These are phyloP conservation scores for Synodontis membranacea DNA, from an alignment of 2,113 vertebrate species.

Conservation along the genomic window DNA sequence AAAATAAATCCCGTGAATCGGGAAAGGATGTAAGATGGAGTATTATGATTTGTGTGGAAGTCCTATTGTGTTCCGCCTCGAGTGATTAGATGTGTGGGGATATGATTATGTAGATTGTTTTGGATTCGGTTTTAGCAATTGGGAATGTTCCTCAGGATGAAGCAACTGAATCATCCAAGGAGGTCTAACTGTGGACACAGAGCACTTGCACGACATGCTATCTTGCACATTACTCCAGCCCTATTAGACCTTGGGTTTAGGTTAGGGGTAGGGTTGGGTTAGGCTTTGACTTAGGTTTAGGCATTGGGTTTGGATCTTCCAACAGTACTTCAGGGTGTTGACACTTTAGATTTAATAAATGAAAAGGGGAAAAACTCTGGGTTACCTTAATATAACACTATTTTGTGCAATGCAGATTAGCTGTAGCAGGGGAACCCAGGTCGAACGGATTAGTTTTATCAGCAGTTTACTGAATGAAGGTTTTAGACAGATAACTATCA, in stretches of 20 bases:
- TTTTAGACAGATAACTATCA: background rate
- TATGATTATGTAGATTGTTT: background rate
- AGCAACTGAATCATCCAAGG: background rate
- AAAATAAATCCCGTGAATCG: background rate
- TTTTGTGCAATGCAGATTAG: background rate
- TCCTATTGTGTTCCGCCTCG: background rate
- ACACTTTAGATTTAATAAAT: no score
- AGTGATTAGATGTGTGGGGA: background rate
- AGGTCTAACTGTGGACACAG: no score
- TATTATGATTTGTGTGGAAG: slow-evolving; percentile 26
- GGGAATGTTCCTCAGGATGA: background rate
- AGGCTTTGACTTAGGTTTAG: no score
- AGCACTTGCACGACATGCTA: no score
- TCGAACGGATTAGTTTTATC: background rate
- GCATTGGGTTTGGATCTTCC: no score
- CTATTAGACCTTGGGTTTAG: no score
- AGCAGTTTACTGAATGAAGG: background rate
- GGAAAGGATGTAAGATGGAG: slow-evolving; percentile 19
- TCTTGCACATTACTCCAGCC: no score
- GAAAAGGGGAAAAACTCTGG: no score
- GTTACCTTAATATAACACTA: no score
- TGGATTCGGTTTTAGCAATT: background rate
- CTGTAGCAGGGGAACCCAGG: background rate
- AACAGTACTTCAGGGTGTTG: no score
- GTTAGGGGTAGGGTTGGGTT: no score